phyloP scores from a whole-genome alignment of 92 coral and sea anemone genomes.

The Pocillopora meandrina region DNA sequence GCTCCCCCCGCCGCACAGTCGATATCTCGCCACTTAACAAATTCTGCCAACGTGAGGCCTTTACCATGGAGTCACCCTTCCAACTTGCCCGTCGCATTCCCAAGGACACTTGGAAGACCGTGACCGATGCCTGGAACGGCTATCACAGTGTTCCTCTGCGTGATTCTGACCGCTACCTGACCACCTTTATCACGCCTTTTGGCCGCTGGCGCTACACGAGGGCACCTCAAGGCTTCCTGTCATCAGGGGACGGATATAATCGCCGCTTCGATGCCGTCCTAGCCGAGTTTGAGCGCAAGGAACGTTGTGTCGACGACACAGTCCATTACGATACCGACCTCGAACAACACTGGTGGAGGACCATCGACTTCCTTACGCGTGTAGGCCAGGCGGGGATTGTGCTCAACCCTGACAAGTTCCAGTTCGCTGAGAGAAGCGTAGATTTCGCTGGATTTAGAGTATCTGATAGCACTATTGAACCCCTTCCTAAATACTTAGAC shows the following conservation, averaged over 20 bases:
- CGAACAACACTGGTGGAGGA: constrained; percentile 83
- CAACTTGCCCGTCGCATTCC: constrained; percentile 67
- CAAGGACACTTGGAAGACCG: constrained; percentile 61
- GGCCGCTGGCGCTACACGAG: constrained; percentile 82
- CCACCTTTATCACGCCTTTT: constrained; percentile 60
- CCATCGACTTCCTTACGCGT: constrained; percentile 76
- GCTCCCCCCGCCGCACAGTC: constrained; percentile 55
- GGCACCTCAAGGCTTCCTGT: constrained; percentile 80
- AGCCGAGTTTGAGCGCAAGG: constrained; percentile 57
- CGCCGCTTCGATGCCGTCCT: constrained; percentile 78
- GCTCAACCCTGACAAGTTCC: constrained; percentile 67
- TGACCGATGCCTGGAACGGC: constrained; percentile 65
- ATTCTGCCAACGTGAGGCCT: constrained; percentile 54
- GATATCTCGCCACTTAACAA: constrained; percentile 62
- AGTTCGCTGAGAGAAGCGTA: constrained; percentile 58
- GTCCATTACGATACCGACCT: constrained; percentile 70
- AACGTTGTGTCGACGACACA: constrained; percentile 82
- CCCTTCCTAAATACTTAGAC: constrained; percentile 72
- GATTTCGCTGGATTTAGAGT: constrained; percentile 71
- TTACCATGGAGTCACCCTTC: constrained; percentile 56
- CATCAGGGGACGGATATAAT: constrained; percentile 71
- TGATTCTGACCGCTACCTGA: constrained; percentile 40
- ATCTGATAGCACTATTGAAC: constrained; percentile 64
- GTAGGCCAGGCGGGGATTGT: constrained; percentile 83
- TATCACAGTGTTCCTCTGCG: constrained; percentile 58